A percentile compares a stretch with the other conserved stretches of the same genome.
Conservation (phyloP, 2,113 vertebrate genomes). For the Aspidoscelis tigris region DNA sequence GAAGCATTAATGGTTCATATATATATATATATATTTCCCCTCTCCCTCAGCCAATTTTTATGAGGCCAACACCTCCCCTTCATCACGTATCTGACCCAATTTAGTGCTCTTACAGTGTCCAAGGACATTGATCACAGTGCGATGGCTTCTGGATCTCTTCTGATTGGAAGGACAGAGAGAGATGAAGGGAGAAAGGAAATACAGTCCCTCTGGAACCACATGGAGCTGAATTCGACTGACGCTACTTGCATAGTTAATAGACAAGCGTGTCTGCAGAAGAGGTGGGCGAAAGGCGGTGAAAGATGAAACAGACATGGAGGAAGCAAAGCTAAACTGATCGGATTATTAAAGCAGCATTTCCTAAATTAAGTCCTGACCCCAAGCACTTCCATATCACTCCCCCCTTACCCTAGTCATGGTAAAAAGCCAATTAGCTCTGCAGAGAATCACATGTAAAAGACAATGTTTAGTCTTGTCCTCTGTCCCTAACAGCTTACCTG, state of each 20-base stretch:
- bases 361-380: conserved; percentile 4
- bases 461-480: background rate
- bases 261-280: background rate
- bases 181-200: background rate
- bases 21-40: conserved; percentile 51
- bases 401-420: background rate
- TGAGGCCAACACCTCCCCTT: conserved; percentile 49
- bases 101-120: conserved; percentile 49
- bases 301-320: background rate
- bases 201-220: fast-evolving
- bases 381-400: background rate
- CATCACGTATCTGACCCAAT: conserved; percentile 46
- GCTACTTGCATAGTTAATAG: background rate
- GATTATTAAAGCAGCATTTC: conserved; percentile 6
- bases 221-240: background rate
- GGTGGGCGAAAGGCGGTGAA: background rate
- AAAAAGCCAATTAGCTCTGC: conserved; percentile 34
- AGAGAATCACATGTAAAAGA: background rate
- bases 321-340: background rate
- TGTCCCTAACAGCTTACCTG: background rate
- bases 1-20: conserved; percentile 79
- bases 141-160: background rate
- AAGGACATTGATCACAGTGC: background rate
- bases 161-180: background rate
- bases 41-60: conserved; percentile 61